Conservation (phyloP, 2,797 vertebrate genomes). For the Typhlichthys subterraneus region DNA sequence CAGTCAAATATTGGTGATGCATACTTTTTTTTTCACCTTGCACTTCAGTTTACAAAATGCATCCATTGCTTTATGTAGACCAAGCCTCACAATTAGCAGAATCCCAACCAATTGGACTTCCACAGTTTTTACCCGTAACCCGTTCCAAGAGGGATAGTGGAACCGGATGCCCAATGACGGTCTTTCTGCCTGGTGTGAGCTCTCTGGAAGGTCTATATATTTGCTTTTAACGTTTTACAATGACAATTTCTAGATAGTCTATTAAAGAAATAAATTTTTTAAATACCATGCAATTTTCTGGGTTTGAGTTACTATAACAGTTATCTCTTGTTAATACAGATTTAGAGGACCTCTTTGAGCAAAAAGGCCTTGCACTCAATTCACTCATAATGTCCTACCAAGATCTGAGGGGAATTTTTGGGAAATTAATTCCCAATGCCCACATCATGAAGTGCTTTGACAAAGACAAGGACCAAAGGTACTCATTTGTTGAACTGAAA, state of each 20-base stretch:
- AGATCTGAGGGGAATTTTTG: constrained; percentile 58
- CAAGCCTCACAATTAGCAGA: constrained; percentile 33
- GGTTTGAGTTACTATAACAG: neutral
- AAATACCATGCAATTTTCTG: neutral
- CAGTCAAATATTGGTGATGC: neutral
- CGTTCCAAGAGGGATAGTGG: constrained; percentile 60
- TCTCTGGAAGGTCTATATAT: constrained; percentile 65
- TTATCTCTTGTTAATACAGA: constrained; percentile 50
- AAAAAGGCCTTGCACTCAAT: constrained; percentile 15
- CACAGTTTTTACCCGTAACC: constrained; percentile 59
- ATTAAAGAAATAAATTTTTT: neutral
- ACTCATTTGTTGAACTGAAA: constrained; percentile 69
- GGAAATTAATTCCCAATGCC: constrained; percentile 43
- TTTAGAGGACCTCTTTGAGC: constrained; percentile 62
- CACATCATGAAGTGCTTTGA: constrained; percentile 64
- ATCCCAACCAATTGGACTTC: constrained; percentile 56
- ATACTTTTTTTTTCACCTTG: neutral
- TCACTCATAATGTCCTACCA: constrained; percentile 58
- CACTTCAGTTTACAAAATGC: neutral
- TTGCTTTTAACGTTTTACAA: neutral
- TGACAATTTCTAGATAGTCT: neutral
- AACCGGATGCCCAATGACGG: constrained; percentile 30
- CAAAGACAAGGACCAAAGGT: constrained; percentile 63
- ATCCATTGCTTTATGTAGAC: constrained; percentile 37
- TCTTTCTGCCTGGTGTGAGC: constrained; percentile 53